A percentile compares a stretch with the other conserved stretches of the same genome.
phyloP scores from a whole-genome alignment of 2,797 vertebrate genomes.

The Triplophysa bombifrons region DNA sequence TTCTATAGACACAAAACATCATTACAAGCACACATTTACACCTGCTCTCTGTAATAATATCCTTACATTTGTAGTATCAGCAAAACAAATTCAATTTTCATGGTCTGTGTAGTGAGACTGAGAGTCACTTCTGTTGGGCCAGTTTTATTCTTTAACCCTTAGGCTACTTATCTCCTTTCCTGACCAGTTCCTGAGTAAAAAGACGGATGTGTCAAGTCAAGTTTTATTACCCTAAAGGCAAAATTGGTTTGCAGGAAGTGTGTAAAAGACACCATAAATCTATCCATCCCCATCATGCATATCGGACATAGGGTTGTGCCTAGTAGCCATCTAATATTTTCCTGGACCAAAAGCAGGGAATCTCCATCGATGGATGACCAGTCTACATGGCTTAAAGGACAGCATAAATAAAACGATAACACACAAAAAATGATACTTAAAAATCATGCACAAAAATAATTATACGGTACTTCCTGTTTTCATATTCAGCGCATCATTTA shows the following conservation, averaged over 20 bases:
- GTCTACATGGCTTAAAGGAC: too few relatives aligned
- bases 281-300: neutral
- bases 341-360: neutral
- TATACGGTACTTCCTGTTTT: neutral
- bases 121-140: neutral
- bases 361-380: neutral
- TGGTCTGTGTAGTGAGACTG: neutral
- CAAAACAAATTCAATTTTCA: neutral
- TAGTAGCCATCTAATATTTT: neutral
- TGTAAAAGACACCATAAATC: neutral
- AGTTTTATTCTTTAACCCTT: constrained; percentile 1
- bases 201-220: neutral
- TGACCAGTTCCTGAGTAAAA: neutral
- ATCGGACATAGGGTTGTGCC: neutral
- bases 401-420: too few relatives aligned
- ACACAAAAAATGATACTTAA: too few relatives aligned
- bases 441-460: too few relatives aligned
- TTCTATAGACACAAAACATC: neutral
- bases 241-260: neutral
- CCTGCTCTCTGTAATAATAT: neutral
- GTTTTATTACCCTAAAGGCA: neutral
- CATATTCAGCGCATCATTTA: neutral
- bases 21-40: neutral
- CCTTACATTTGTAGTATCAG: neutral
- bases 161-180: constrained; percentile 46